A percentile compares a stretch with the other conserved stretches of the same genome.
These are phyloP conservation scores for Cyprinella venusta DNA, from an alignment of 2,797 vertebrate genomes.

Conservation along the genomic window DNA sequence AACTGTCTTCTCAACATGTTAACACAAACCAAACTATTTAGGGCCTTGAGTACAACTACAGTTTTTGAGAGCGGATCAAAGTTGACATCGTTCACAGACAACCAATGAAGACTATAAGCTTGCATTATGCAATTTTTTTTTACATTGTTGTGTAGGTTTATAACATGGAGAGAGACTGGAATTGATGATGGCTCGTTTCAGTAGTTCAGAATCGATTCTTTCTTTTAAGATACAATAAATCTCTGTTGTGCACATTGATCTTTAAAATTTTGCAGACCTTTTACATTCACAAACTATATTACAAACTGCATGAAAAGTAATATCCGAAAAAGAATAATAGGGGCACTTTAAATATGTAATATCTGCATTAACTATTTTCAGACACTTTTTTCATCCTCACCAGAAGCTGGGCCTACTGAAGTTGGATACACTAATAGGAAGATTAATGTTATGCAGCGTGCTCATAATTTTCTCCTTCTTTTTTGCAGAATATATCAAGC, in stretches of 20 bases:
- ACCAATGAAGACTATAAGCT: neutral
- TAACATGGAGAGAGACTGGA: neutral
- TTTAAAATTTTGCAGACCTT: neutral
- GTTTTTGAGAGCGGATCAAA: neutral
- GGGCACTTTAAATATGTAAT: neutral
- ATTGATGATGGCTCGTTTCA: neutral
- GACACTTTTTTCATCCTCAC: constrained; percentile 56
- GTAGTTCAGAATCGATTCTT: neutral
- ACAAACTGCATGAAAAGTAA: neutral
- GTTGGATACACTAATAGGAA: constrained; percentile 57
- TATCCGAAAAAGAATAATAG: neutral
- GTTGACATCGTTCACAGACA: neutral
- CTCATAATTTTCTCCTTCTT: constrained; percentile 68
- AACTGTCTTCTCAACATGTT: neutral
- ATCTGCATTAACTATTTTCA: neutral
- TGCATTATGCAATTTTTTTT: neutral
- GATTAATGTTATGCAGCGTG: constrained; percentile 60
- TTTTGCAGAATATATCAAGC: constrained; percentile 65
- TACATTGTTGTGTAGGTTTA: neutral
- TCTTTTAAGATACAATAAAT: neutral
- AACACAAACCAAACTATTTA: neutral
- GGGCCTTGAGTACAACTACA: neutral
- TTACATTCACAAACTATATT: neutral
- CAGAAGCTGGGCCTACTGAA: constrained; percentile 63
- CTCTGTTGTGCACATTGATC: neutral